Percentiles rank a stretch among this genome's conserved stretches.
Evolutionary conservation across 2,113 vertebrate species (phyloP).

Genomic region (Origma solitaria): DNA sequence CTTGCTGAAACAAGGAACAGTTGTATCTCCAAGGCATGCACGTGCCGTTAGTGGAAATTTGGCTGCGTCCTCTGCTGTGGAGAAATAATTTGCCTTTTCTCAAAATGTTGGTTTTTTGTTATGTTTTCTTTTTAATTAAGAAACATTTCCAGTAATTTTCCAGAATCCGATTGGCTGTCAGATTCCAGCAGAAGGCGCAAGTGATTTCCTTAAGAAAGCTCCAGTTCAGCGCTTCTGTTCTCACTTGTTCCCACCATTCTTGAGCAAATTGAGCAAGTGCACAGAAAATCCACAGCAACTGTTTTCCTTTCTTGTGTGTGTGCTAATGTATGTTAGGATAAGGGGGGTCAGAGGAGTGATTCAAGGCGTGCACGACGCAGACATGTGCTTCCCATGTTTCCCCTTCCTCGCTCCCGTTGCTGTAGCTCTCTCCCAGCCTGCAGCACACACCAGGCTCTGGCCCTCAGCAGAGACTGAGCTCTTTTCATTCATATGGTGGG

Average conservation of each 20-base stretch:
- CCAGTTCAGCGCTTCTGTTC: not conserved
- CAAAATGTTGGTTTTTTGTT: not conserved
- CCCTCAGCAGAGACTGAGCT: not conserved
- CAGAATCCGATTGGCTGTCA: not conserved
- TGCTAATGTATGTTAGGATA: not conserved
- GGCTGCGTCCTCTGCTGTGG: not conserved
- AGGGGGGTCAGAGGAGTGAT: not conserved
- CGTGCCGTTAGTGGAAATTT: not conserved
- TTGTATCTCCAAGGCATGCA: not conserved
- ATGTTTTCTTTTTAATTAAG: slow-evolving; percentile 39
- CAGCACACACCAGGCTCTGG: not conserved
- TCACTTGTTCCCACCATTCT: not conserved
- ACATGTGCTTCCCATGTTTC: slow-evolving; percentile 18
- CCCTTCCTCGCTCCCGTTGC: not conserved
- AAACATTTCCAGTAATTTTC: slow-evolving; percentile 14
- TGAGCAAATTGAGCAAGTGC: not conserved
- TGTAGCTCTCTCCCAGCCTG: not conserved
- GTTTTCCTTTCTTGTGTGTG: not conserved
- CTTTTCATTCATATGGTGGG: not conserved
- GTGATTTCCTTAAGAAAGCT: not conserved
- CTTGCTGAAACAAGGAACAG: not conserved
- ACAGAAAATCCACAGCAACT: slow-evolving; percentile 10
- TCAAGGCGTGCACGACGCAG: not conserved
- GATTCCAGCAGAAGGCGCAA: slow-evolving; percentile 9
- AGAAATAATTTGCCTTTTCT: not conserved